These are phyloP conservation scores for Poecile montanus DNA, from an alignment of 2,797 vertebrate species.

Conservation along the genomic window DNA sequence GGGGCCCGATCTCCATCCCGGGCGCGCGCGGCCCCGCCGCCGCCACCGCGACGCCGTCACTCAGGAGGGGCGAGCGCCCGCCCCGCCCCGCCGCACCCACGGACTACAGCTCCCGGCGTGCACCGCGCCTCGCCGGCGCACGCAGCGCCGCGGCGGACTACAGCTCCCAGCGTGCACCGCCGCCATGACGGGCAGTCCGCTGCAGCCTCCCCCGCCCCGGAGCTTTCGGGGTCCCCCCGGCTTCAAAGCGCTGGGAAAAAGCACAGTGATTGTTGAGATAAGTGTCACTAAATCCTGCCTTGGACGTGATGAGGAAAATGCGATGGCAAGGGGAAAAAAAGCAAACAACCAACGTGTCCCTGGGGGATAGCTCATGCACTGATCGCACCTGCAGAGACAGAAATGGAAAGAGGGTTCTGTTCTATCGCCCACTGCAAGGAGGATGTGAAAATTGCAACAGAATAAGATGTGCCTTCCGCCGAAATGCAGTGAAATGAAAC, in stretches of 20 bases:
- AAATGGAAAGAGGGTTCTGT: neutral
- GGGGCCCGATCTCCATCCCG: constrained; percentile 53
- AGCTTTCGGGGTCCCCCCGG: neutral
- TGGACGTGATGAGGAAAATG: neutral
- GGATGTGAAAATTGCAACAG: neutral
- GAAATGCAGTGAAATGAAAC: neutral
- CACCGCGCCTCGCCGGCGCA: neutral
- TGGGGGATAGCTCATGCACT: neutral
- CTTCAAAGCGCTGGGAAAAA: neutral
- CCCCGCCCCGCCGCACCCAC: neutral
- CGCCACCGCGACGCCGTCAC: neutral
- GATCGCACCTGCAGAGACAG: neutral
- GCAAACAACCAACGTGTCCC: fast-evolving
- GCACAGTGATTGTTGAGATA: neutral
- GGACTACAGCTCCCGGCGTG: neutral
- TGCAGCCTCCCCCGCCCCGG: fast-evolving
- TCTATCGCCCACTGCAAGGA: neutral
- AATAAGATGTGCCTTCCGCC: neutral
- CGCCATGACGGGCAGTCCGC: fast-evolving
- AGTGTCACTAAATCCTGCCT: neutral
- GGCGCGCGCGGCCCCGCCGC: neutral
- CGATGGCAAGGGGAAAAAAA: neutral
- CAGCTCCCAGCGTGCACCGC: neutral
- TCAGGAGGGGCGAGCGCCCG: neutral
- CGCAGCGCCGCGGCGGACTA: neutral